Base-by-base conservation (phyloP, 2,113 vertebrate genomes). In the Malaclemys terrapin region DNA sequence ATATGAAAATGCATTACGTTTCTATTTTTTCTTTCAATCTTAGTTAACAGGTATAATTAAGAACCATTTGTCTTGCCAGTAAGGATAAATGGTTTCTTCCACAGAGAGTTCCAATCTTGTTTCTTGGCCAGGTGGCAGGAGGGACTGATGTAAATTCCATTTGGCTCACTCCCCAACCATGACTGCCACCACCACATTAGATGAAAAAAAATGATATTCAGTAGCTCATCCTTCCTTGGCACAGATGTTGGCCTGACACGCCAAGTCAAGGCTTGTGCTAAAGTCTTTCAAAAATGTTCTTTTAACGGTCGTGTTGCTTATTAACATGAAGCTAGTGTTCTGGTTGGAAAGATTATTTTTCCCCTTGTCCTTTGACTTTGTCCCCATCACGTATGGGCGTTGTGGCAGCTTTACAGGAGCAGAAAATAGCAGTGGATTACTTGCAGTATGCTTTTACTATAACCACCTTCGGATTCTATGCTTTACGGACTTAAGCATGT, bases 221-320 rank as follows among this genome's bases (percentile, higher is more conserved):
- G 88, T 87, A 45, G 52, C 87, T 91, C 27, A 2, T 91, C 88
- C 93, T 91, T 59, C 72, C 80, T 92, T 97, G 95, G 97, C 96
- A 95, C 82, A 50, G 86, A 90, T 35, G 8, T 57, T 76, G 22
- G 78, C 56, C 89, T 5, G 84, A 93, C 90, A 87, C 72, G 84
- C 96, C 80, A 95, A 82, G 80, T 45, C 92, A 95, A 95, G 97
- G 91, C 89, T 91, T 96, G 25, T 5, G 29, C 78, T 97, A 94
- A 97, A 98, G 84, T 17, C 92, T 91, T 83, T 19, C 76, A 94
- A 93, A 96, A 79, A 86, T 76, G 62, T 54, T 95, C 84, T 92
- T 96, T 95, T 59, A 93, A 75, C 31, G 56, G 14, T 19, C 5
- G 35, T 97, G 92, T 93, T 95, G 90, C 94, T 93, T 92, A 93